Percentiles rank a stretch among this genome's conserved stretches.
Conservation (phyloP, 2,888 invertebrate species). For the Crioceris asparagi region DNA sequence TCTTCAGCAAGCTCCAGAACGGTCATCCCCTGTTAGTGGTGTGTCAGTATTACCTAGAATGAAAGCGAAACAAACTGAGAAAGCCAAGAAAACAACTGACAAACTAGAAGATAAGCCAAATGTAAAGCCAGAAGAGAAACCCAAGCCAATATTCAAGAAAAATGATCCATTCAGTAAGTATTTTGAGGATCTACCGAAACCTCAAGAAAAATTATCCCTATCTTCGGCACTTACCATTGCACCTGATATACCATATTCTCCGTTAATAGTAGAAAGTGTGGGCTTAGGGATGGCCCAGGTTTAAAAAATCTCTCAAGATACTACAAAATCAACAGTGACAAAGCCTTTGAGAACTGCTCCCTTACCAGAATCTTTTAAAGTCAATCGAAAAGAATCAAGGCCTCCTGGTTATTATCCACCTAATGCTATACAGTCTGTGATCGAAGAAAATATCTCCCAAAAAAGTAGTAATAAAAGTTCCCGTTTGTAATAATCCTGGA, state of each 20-base stretch:
- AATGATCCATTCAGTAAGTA: conserved; percentile 30
- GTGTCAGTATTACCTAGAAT: conserved; percentile 7
- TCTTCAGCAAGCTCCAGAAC: conserved; percentile 39
- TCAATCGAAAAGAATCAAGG: conserved; percentile 20
- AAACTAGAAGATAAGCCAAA: conserved; percentile 4
- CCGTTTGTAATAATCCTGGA: neutral
- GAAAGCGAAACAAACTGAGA: neutral
- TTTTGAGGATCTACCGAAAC: conserved; percentile 35
- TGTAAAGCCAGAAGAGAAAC: conserved; percentile 23
- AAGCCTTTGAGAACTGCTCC: conserved; percentile 23
- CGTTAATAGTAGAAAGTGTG: conserved; percentile 29
- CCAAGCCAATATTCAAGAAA: conserved; percentile 30
- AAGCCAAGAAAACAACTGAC: neutral
- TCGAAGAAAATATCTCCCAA: neutral
- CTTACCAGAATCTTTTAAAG: conserved; percentile 24
- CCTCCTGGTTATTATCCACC: conserved; percentile 24
- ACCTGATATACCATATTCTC: conserved; percentile 57
- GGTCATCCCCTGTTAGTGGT: conserved; percentile 40
- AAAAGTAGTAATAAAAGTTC: neutral
- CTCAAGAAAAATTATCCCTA: conserved; percentile 31
- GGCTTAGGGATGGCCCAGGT: conserved; percentile 5
- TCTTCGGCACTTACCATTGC: conserved; percentile 48
- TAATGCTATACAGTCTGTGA: neutral
- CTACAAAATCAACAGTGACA: no score
- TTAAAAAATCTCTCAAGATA: no score